Base-by-base conservation (phyloP, 1,140 invertebrate genomes). In the Drosophila bifasciata region DNA sequence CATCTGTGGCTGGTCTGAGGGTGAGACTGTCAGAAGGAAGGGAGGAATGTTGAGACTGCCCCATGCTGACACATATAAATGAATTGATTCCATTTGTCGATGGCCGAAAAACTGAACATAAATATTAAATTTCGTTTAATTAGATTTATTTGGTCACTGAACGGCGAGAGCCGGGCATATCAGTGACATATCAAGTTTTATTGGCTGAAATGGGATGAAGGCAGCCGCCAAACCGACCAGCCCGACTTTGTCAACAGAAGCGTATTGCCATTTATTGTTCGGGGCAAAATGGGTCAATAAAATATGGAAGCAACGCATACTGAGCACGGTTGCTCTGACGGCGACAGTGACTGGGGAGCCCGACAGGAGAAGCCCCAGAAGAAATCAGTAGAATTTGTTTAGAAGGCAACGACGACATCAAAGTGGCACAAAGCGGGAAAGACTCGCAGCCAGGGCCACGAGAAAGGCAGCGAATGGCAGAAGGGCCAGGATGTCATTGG, bases 101-200 rank as follows among this genome's bases (percentile, higher is more conserved):
- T 15, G 16, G 16, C 41, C 19, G 3, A 41, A 50, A 64, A 39
- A 43, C 15, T 46, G 41, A 56, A 44, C 51, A 39, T 56, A 58
- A 45, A 62, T 76, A 76, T 76, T 76, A 74, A 74, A 74, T 77
- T 77, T 75, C 66, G 64, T 77, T 77, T 77, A 75, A 75, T 77
- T 77, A 76, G 70, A 76, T 74, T 76, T 76, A 62, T 74, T 69
- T 60, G 74, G 39, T 45, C 41, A 28, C 13, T 52, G 41, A 17
- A 25, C 56, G 68, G 70, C 59, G 62, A 69, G 49, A 49, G 48
- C 39, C 49, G 55, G 55, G 19, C 41, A 55, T 57, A 60, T 49
- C 75, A 69, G 55, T 70, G 74, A 74, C 60, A 75, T 77, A 70
- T 75, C 71, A 57, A 43, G 25, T 77, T 77, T 77, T 75, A 77